Conservation (phyloP, 1,140 invertebrate genomes). For the Adoxophyes honmai region DNA sequence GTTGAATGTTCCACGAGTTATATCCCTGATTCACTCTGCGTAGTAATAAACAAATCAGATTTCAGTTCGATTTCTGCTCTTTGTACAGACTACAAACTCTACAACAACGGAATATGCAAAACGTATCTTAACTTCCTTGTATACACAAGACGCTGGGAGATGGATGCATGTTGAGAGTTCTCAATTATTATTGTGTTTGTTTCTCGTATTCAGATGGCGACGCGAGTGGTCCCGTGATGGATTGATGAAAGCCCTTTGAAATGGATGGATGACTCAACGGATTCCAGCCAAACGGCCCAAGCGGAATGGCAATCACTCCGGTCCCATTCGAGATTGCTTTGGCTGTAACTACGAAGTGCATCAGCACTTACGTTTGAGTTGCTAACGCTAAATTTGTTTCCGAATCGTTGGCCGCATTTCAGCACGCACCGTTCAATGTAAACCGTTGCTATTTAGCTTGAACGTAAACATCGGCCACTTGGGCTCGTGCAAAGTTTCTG, state of each 20-base stretch:
- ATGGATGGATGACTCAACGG: constrained; percentile 44
- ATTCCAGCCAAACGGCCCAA: constrained; percentile 24
- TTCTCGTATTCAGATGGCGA: constrained; percentile 15
- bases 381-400: constrained; percentile 50
- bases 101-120: no score
- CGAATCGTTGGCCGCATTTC: constrained; percentile 61
- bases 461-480: constrained; percentile 37
- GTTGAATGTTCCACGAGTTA: neutral
- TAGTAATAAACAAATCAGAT: no score
- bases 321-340: constrained; percentile 34
- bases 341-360: neutral
- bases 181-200: constrained; percentile 13
- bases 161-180: neutral
- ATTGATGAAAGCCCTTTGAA: constrained; percentile 49
- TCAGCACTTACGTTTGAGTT: constrained; percentile 34
- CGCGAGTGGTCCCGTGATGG: constrained; percentile 31
- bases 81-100: no score
- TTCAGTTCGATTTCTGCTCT: no score
- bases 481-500: constrained; percentile 28
- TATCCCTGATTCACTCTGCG: no score
- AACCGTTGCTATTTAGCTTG: constrained; percentile 42
- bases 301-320: constrained; percentile 35
- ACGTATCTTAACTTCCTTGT: no score
- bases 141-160: no score
- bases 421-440: constrained; percentile 55